Evolutionary conservation across 2,113 vertebrate genomes (phyloP).

Genomic region (Grallaria varia): DNA sequence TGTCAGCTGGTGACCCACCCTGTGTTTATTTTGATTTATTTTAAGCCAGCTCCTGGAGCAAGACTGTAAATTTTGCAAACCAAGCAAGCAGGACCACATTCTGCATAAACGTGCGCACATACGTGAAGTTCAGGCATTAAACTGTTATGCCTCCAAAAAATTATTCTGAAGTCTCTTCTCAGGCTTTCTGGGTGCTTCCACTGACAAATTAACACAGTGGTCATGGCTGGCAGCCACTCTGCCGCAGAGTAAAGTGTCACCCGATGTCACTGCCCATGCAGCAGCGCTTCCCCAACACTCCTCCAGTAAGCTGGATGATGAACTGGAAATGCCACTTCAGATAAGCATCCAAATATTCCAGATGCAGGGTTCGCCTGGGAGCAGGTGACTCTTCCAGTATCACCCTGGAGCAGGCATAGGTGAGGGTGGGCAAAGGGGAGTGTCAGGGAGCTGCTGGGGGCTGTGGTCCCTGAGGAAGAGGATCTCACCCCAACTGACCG

Average conservation of each 20-base stretch:
- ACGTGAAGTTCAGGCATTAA: neutral
- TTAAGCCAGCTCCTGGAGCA: neutral
- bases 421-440: neutral
- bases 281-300: neutral
- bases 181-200: neutral
- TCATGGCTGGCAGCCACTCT: neutral
- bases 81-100: neutral
- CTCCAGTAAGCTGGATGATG: neutral
- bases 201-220: neutral
- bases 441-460: neutral
- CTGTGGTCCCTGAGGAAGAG: neutral
- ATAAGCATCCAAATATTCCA: neutral
- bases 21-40: neutral
- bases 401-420: neutral
- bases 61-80: neutral
- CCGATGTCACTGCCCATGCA: neutral
- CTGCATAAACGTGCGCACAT: neutral
- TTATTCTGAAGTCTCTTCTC: neutral
- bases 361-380: neutral
- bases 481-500: rapidly evolving
- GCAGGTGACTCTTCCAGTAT: neutral
- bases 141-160: neutral
- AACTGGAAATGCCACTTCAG: neutral
- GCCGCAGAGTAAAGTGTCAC: neutral
- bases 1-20: neutral